Base-by-base conservation (phyloP, 2,797 vertebrate genomes). In the Rhodeus uyekii region DNA sequence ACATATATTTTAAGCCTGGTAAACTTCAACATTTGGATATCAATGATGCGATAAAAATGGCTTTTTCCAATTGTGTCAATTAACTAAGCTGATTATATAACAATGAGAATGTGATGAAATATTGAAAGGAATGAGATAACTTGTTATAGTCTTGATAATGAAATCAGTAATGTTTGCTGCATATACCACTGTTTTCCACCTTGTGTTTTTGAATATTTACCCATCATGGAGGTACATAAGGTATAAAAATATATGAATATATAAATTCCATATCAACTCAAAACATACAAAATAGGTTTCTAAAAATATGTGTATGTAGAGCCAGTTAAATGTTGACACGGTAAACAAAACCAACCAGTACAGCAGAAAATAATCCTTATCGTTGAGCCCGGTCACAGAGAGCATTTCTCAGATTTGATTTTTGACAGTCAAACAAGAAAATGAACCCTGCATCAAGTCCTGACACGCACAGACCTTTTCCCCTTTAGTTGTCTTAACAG, bases 361-460 rank as follows among this genome's bases (percentile, higher is more conserved):
- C 2, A 19, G 9, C 12, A 36, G n/a, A 60, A 29, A 60, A 46
- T 0, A 72, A 18, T 39, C 10, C 46, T 63, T n/a, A 18, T 76
- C 29, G n/a, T 44, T 65, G 60, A 84, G 32, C 22, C 60, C 5
- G 38, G 1, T 14, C 14, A 55, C 24, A 73, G 8, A 60, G 8
- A 18, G 34, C 3, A 12, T 53, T 75, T 72, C 53, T 80, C 36
- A 53, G 5, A 22, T 38, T 18, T 8, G 5, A 19, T 68, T 39
- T 77, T 78, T 63, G 34, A 71, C 61, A 76, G 72, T 38, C 16
- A 12, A 50, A 77, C 19, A 29, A 27, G 48, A 68, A 61, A 80
- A 73, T 85, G 89, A 90, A 88, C 87, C 89, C 85, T 89, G 90
- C 87, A 72, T 86, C 85, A 76, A 89, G 85, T 87, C 88, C 72